phyloP scores from a whole-genome alignment of 2,888 invertebrate genomes.

The Monoplex corrugatus region DNA sequence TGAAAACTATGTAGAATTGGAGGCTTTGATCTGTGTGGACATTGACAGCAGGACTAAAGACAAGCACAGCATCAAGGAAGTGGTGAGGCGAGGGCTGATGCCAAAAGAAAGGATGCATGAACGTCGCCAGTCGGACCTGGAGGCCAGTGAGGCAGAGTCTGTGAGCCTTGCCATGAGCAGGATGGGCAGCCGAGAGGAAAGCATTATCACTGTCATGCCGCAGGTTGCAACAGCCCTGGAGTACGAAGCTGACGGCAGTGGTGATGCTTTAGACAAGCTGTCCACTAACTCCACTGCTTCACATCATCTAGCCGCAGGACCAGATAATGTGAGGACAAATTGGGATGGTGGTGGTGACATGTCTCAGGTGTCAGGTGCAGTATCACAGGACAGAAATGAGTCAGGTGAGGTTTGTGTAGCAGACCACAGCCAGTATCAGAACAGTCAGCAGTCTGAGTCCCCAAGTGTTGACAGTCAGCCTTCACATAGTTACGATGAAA shows the following conservation, averaged over 20 bases:
- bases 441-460: background rate
- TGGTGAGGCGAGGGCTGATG: conserved; percentile 45
- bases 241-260: background rate
- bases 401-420: background rate
- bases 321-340: background rate
- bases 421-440: background rate
- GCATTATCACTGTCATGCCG: background rate
- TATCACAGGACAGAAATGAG: background rate
- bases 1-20: conserved; percentile 58
- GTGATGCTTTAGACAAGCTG: background rate
- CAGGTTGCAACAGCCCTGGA: too few relatives aligned
- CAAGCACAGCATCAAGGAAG: conserved; percentile 59
- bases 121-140: conserved; percentile 34
- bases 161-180: conserved; percentile 36
- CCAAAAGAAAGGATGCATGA: conserved; percentile 43
- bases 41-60: conserved; percentile 58
- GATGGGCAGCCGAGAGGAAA: background rate
- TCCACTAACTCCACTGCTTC: background rate
- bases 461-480: background rate
- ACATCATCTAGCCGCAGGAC: background rate
- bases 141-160: conserved; percentile 42
- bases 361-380: background rate
- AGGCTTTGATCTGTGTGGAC: conserved; percentile 60
- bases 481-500: conserved; percentile 2
- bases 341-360: conserved; percentile 40